phyloP scores from a whole-genome alignment of 2,113 vertebrate genomes.

The Chinchilla lanigera region DNA sequence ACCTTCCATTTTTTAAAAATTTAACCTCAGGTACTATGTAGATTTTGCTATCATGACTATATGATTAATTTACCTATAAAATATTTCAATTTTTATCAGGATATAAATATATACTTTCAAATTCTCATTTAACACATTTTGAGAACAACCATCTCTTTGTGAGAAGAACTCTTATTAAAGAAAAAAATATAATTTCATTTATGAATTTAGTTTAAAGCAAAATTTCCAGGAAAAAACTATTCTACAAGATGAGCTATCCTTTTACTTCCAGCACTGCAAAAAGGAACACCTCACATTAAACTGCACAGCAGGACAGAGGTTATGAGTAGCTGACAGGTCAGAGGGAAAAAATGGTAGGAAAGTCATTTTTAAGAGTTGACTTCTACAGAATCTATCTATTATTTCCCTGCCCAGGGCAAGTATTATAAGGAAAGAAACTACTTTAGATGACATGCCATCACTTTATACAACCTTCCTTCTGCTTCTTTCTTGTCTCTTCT shows the following conservation, averaged over 20 bases:
- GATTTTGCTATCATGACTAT: not conserved
- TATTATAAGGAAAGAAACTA: not conserved
- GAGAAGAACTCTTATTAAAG: not conserved
- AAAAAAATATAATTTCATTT: not conserved
- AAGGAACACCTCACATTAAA: not conserved
- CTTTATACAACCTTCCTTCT: not conserved
- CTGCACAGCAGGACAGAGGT: not conserved
- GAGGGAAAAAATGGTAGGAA: not conserved
- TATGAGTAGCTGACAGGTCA: not conserved
- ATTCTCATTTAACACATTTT: not conserved
- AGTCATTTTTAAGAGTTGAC: not conserved
- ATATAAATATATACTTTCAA: not conserved
- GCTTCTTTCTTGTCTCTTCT: not conserved
- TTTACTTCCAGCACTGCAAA: not conserved
- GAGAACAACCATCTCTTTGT: not conserved
- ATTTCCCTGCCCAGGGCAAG: constrained; percentile 21
- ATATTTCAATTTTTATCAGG: not conserved
- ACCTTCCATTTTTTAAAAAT: not conserved
- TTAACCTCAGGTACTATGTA: not conserved
- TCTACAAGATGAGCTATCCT: not conserved
- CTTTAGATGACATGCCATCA: not conserved
- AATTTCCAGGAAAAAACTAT: not conserved
- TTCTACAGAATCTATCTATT: not conserved
- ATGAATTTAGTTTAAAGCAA: not conserved
- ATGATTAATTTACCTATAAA: not conserved